Conservation (phyloP, 2,888 invertebrate genomes). For the Hesperia comma region DNA sequence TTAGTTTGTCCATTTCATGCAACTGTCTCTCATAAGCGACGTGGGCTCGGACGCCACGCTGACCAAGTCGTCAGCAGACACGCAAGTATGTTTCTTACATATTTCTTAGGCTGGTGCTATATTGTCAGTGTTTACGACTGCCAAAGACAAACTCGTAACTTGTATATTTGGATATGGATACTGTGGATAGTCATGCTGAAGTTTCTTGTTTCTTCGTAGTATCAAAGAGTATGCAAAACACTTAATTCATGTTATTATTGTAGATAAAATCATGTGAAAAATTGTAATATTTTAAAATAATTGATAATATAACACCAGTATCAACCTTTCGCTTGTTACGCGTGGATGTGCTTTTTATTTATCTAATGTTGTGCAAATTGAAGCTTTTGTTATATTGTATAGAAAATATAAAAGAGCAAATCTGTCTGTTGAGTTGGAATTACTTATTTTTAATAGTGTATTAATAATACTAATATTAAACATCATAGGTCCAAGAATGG, state of each 20-base stretch:
- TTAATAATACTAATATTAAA: not conserved
- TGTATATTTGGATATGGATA: too few species aligned
- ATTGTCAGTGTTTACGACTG: not conserved
- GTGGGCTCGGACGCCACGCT: slow-evolving; percentile 77
- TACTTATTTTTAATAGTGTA: not conserved
- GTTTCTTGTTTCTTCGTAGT: too few species aligned
- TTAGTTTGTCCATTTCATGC: slow-evolving; percentile 84
- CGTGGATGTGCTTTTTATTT: slow-evolving; percentile 44
- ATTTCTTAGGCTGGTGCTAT: slow-evolving; percentile 48
- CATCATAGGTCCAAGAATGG: not conserved
- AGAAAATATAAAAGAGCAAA: not conserved
- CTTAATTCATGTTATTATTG: too few species aligned
- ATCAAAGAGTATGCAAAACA: too few species aligned
- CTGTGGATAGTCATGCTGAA: too few species aligned
- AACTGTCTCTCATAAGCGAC: slow-evolving; percentile 82
- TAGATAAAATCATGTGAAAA: too few species aligned
- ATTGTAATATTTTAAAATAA: too few species aligned
- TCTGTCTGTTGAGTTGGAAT: not conserved
- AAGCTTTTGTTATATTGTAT: slow-evolving; percentile 36
- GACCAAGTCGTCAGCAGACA: slow-evolving; percentile 79
- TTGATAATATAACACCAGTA: slow-evolving; percentile 23
- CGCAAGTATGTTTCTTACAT: slow-evolving; percentile 75
- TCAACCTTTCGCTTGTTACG: slow-evolving; percentile 57
- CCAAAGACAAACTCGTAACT: not conserved
- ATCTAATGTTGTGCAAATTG: slow-evolving; percentile 35